Conservation (phyloP, 1,140 invertebrate genomes). For the Muscidifurax raptorellus region DNA sequence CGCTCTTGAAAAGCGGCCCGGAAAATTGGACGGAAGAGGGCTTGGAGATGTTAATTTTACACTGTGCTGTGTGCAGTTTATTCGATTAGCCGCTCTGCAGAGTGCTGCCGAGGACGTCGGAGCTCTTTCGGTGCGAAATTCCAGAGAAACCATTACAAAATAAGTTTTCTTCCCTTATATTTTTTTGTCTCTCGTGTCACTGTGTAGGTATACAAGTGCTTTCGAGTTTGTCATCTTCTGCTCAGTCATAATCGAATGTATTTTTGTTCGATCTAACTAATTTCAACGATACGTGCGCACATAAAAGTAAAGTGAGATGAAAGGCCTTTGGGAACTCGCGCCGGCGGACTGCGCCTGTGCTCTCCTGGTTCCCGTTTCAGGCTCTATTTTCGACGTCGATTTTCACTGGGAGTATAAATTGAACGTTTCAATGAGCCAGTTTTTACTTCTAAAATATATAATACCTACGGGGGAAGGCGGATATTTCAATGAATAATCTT, state of each 20-base stretch:
- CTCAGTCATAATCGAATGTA: no score
- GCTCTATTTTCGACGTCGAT: neutral
- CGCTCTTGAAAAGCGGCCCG: slow-evolving; percentile 3
- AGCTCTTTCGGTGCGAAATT: neutral
- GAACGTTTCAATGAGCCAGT: no score
- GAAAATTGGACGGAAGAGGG: slow-evolving; percentile 20
- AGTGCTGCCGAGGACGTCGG: no score
- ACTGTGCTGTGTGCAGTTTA: neutral
- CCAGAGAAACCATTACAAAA: no score
- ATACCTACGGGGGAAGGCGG: no score
- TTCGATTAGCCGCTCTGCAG: slow-evolving; percentile 28
- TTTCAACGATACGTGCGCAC: neutral
- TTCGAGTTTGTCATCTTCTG: neutral
- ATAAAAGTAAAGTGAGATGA: neutral
- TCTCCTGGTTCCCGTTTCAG: neutral
- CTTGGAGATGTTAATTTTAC: slow-evolving; percentile 24
- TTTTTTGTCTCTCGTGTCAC: neutral
- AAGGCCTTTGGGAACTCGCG: neutral
- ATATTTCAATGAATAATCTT: slow-evolving; percentile 6
- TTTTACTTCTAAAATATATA: no score
- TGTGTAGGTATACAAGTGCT: neutral
- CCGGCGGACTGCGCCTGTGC: neutral
- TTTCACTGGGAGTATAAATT: no score
- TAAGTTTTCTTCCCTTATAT: neutral
- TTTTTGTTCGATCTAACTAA: no score